Base-by-base conservation (phyloP, 2,797 vertebrate genomes). In the Amphiprion clarkii region DNA sequence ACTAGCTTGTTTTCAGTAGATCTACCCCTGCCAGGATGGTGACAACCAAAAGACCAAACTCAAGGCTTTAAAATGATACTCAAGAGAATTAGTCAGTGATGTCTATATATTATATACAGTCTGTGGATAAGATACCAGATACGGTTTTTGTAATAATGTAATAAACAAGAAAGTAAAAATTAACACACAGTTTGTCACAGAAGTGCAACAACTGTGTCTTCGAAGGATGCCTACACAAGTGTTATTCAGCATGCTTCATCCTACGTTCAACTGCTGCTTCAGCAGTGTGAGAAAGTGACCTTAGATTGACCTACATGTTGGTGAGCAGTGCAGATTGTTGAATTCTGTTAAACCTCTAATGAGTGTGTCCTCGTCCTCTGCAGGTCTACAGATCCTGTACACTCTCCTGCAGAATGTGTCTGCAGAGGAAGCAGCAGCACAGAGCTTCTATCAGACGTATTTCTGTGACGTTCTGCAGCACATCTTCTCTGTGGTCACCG, bases 361-460 rank as follows among this genome's bases (percentile, higher is more conserved):
- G 11, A 52, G 5, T 1, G 2, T 64, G 12, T 6, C 42, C 6
- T n/a, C 0, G 11, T 59, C 33, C 51, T 55, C 61, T 44, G 27
- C 82, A 93, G 92, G 98, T 61, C 95, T 99, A 27, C 98, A 99
- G 91, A 97, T 99, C 78, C 96, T 99, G 36, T 98, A 97, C 91
- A 98, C 98, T 1, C 94, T 99, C 21, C 95, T 99, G 62, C 98
- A 99, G 93, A 99, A 99, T 0, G 97, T 99, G 88, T 98, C 96
- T 3, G 97, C 96, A 85, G 97, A 99, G 78, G 98, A 98, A 81
- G 95, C 97, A 0, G 98, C 98, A 12, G 98, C 98, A 0, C 98
- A 99, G 93, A 99, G 98, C 89, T 99, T 99, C 90, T 99, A 99
- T 84, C 98, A 99, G 89, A 99, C 98, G 0, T 99, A 99, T 62